Evolutionary conservation across 2,888 invertebrate genomes (phyloP).

Genomic region (Crepidodera aurea): DNA sequence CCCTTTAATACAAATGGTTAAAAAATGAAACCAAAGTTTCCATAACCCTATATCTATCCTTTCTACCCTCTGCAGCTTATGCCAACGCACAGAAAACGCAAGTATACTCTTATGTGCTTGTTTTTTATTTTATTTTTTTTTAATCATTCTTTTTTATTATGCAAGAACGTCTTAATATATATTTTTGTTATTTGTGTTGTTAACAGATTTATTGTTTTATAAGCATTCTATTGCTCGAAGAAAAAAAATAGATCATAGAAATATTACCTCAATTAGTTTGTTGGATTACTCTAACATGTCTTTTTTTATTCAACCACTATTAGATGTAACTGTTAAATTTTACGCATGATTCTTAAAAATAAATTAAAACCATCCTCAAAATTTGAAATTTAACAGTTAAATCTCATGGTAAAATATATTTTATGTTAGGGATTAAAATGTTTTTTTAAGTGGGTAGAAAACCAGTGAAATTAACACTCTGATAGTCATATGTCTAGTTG

Average conservation of each 20-base stretch:
- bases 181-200: constrained; percentile 58
- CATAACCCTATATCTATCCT: constrained; percentile 39
- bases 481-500: constrained; percentile 30
- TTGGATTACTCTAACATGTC: background rate
- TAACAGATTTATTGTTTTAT: constrained; percentile 44
- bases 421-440: no score
- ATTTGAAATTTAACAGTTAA: no score
- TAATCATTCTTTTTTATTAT: constrained; percentile 37
- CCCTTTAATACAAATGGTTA: constrained; percentile 36
- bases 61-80: constrained; percentile 43
- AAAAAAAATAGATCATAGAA: constrained; percentile 9
- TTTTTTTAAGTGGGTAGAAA: background rate
- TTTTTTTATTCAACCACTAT: background rate
- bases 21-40: constrained; percentile 45
- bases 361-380: no score
- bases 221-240: constrained; percentile 37
- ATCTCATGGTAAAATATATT: no score
- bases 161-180: constrained; percentile 43
- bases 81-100: constrained; percentile 55
- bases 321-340: no score
- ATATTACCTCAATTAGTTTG: background rate
- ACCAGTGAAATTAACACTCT: constrained; percentile 13
- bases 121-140: constrained; percentile 40
- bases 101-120: constrained; percentile 52
- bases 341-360: no score